Evolutionary conservation across 2,113 vertebrate genomes (phyloP).

Genomic region (Ahaetulla prasina): DNA sequence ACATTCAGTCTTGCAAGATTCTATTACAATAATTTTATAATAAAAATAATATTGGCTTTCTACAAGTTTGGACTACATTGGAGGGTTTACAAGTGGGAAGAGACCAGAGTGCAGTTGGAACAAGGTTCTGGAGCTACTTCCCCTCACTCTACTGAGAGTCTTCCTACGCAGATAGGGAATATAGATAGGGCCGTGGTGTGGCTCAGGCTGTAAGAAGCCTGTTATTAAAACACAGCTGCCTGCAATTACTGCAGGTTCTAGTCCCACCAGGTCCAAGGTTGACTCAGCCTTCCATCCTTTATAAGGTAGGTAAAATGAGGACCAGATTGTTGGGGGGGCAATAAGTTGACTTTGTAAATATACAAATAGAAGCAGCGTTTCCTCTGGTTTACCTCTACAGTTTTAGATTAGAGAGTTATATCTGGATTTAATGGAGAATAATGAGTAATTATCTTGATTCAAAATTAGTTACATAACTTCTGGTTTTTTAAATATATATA

Average conservation of each 20-base stretch:
- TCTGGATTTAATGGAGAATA: background rate
- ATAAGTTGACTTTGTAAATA: no score
- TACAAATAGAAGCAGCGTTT: background rate
- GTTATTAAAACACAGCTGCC: no score
- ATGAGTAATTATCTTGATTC: no score
- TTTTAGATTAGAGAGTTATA: background rate
- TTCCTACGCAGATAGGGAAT: background rate
- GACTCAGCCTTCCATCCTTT: no score
- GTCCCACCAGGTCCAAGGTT: no score
- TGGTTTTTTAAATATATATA: background rate
- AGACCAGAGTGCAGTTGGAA: background rate
- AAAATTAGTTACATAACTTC: background rate
- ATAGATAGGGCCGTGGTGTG: no score
- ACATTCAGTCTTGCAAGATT: background rate
- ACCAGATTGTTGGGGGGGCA: no score
- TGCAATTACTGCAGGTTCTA: no score
- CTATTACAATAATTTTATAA: background rate
- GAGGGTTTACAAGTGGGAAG: background rate
- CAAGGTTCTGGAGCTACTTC: background rate
- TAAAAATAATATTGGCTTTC: background rate
- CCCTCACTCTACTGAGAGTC: background rate
- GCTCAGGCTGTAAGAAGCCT: no score
- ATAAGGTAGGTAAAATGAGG: no score
- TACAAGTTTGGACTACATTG: background rate
- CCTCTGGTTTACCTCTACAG: background rate